Conservation (phyloP, 2,113 vertebrate species). For the Cyrtonyx montezumae region DNA sequence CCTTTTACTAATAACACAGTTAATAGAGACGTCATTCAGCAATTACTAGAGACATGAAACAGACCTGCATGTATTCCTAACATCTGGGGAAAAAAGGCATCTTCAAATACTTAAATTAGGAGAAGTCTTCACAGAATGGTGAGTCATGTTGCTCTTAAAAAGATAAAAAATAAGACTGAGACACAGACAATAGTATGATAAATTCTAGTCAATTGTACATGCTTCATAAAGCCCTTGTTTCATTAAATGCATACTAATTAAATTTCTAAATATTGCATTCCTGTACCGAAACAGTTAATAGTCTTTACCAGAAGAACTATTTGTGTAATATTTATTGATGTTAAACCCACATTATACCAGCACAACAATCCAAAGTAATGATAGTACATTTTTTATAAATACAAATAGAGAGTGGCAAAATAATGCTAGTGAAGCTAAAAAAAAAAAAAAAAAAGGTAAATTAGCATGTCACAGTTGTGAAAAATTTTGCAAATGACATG, state of each 20-base stretch:
- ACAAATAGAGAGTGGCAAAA: slow-evolving; percentile 85
- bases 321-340: slow-evolving; percentile 87
- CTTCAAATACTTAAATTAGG: background rate
- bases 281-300: background rate
- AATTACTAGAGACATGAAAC: background rate
- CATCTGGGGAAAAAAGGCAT: background rate
- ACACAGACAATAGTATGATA: background rate
- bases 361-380: slow-evolving; percentile 91
- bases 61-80: background rate
- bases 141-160: background rate
- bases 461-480: slow-evolving; percentile 78
- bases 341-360: slow-evolving; percentile 90
- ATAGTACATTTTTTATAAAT: slow-evolving; percentile 85
- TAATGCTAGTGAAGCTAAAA: slow-evolving; percentile 81
- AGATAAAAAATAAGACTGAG: background rate
- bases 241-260: background rate
- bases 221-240: background rate
- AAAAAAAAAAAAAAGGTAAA: slow-evolving; percentile 65
- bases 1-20: background rate
- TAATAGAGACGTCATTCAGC: background rate
- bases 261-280: background rate
- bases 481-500: slow-evolving; percentile 75
- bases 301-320: slow-evolving; percentile 50
- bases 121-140: background rate
- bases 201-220: background rate